Percentiles rank a stretch among this genome's conserved stretches.
These are phyloP conservation scores for Megaceryle maxima DNA, from an alignment of 2,113 vertebrate species.

Conservation along the genomic window DNA sequence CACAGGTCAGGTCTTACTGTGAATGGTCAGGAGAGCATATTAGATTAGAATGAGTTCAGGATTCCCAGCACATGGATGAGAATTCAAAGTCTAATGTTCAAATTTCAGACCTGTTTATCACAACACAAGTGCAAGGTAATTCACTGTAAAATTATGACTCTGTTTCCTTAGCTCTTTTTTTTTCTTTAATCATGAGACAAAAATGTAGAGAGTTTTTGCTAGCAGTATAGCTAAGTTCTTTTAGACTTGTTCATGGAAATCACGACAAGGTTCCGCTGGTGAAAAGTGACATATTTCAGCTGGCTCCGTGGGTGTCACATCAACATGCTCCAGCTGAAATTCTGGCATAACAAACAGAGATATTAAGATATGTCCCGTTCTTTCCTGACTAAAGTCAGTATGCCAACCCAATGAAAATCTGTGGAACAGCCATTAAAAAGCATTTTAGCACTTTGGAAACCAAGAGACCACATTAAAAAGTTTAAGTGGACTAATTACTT, in stretches of 20 bases:
- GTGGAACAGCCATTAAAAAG: slow-evolving; percentile 7
- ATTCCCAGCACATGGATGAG: not conserved
- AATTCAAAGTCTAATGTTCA: not conserved
- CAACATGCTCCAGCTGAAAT: not conserved
- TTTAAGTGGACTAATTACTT: slow-evolving; percentile 73
- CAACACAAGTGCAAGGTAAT: not conserved
- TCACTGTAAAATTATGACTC: not conserved
- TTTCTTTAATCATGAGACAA: accelerated
- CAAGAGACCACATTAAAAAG: slow-evolving; percentile 47
- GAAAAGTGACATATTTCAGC: not conserved
- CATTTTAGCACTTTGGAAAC: slow-evolving; percentile 45
- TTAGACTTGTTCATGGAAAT: not conserved
- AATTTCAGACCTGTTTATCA: not conserved
- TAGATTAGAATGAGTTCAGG: not conserved
- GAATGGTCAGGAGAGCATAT: not conserved
- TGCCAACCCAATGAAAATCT: not conserved
- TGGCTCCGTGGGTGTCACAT: accelerated
- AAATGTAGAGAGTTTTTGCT: not conserved
- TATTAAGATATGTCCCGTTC: not conserved
- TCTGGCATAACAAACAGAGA: not conserved
- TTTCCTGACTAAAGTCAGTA: not conserved
- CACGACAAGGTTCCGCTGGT: not conserved
- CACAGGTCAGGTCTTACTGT: not conserved
- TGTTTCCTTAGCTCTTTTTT: not conserved
- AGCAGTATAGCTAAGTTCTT: not conserved